Conservation (phyloP, 2,797 vertebrate species). For the Geranospiza caerulescens region DNA sequence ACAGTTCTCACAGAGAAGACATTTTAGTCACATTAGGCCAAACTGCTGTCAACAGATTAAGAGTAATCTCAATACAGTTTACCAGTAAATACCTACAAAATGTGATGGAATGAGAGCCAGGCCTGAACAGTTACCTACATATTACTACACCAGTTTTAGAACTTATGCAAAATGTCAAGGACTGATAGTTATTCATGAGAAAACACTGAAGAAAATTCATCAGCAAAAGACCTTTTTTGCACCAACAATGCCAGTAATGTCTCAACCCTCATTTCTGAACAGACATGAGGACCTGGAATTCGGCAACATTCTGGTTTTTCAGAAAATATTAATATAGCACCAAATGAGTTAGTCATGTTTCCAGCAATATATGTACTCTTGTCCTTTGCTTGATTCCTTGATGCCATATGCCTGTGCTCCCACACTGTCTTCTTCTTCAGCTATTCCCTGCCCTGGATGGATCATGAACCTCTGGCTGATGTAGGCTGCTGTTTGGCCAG, state of each 20-base stretch:
- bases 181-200: background rate
- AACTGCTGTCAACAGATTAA: background rate
- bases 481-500: background rate
- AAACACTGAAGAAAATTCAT: background rate
- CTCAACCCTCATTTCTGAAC: background rate
- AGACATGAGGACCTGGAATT: background rate
- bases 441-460: background rate
- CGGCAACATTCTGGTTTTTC: background rate
- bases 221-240: background rate
- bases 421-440: background rate
- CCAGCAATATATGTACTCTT: background rate
- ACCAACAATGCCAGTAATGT: background rate
- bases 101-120: background rate
- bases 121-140: background rate
- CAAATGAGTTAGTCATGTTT: background rate
- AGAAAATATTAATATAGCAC: background rate
- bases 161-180: background rate
- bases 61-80: background rate
- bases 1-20: background rate
- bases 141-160: background rate
- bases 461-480: background rate
- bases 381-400: background rate
- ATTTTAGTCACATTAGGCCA: background rate
- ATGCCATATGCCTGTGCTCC: background rate
- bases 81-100: background rate